Percentiles rank a stretch among this genome's conserved stretches.
phyloP scores from a whole-genome alignment of 2,888 invertebrate species.

The Sminthurides aquaticus region DNA sequence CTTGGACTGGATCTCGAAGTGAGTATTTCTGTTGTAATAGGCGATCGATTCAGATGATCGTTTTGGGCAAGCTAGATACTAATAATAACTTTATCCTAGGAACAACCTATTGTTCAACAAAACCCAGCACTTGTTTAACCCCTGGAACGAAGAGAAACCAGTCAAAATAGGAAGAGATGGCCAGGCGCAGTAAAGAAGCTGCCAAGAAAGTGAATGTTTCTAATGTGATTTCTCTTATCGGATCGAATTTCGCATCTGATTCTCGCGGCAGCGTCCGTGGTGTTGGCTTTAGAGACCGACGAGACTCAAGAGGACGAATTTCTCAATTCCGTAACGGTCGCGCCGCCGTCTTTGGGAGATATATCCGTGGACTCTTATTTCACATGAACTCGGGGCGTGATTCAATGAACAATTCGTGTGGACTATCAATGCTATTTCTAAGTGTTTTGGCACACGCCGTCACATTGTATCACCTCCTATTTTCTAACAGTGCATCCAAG shows the following conservation, averaged over 20 bases:
- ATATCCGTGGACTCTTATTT: conserved; percentile 43
- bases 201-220: conserved; percentile 57
- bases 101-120: conserved; percentile 87
- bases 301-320: conserved; percentile 32
- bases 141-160: conserved; percentile 97
- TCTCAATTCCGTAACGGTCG: conserved; percentile 33
- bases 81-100: conserved; percentile 47
- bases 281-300: conserved; percentile 48
- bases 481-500: too few relatives aligned
- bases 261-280: conserved; percentile 50
- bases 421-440: too few relatives aligned
- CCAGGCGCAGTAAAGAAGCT: conserved; percentile 71
- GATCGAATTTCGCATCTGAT: conserved; percentile 43
- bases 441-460: too few relatives aligned
- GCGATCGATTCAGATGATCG: too few relatives aligned
- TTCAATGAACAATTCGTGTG: too few relatives aligned
- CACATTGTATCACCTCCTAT: too few relatives aligned
- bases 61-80: neutral
- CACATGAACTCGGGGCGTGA: too few relatives aligned
- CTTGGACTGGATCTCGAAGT: conserved; percentile 89
- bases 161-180: conserved; percentile 99
- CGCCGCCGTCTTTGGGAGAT: conserved; percentile 43
- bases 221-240: conserved; percentile 52
- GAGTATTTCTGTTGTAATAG: too few relatives aligned
- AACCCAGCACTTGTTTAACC: conserved; percentile 87